Conservation (phyloP, 2,797 vertebrate genomes). For the Eulemur albifrons region DNA sequence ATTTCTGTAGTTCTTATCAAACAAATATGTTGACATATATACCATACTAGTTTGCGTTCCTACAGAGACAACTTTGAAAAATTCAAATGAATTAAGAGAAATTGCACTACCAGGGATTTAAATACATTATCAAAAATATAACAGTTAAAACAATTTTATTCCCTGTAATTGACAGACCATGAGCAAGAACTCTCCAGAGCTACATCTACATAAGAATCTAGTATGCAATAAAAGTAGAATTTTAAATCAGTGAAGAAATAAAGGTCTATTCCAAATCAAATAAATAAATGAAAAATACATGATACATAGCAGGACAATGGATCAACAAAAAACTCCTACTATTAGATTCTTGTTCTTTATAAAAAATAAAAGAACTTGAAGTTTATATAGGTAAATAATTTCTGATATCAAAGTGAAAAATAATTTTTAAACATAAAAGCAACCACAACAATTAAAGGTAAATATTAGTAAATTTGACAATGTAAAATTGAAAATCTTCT, state of each 20-base stretch:
- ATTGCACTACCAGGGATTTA: neutral
- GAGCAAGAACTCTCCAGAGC: neutral
- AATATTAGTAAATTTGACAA: neutral
- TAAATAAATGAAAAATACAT: neutral
- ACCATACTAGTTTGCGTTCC: neutral
- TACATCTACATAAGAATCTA: neutral
- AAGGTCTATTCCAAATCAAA: neutral
- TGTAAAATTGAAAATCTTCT: neutral
- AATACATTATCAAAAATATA: neutral
- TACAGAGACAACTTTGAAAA: conserved; percentile 6
- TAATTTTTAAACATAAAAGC: neutral
- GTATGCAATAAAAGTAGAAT: neutral
- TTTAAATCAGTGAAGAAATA: neutral
- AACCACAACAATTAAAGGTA: neutral
- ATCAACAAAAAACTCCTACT: neutral
- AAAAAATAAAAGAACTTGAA: neutral
- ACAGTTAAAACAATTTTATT: neutral
- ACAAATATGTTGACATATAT: neutral
- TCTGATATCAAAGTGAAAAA: neutral
- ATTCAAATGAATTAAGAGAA: neutral
- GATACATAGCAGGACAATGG: neutral
- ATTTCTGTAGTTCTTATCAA: neutral
- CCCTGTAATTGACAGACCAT: neutral
- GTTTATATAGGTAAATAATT: neutral
- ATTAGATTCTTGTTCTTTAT: neutral